Evolutionary conservation across 2,113 vertebrate species (phyloP).

Genomic region (Pungitius pungitius): DNA sequence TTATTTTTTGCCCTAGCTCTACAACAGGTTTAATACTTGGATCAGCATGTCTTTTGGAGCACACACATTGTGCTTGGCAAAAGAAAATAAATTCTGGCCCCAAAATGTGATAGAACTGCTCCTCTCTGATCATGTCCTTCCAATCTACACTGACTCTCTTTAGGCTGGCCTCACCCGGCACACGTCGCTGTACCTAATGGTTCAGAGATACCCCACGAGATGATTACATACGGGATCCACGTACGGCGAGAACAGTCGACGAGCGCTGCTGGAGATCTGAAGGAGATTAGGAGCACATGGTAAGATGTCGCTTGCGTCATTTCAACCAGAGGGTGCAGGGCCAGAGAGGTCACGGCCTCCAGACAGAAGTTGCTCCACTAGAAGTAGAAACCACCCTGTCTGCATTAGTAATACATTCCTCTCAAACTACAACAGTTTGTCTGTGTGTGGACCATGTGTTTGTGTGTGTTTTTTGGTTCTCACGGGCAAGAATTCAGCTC

Average conservation of each 20-base stretch:
- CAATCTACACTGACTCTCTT: neutral
- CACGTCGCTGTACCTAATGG: too few relatives aligned
- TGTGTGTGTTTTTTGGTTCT: neutral
- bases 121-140: neutral
- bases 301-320: neutral
- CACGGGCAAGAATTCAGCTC: neutral
- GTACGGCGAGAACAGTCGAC: too few relatives aligned
- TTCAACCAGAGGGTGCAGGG: neutral
- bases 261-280: neutral
- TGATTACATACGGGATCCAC: too few relatives aligned
- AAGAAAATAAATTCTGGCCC: too few relatives aligned
- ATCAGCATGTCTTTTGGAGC: too few relatives aligned
- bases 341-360: neutral
- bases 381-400: neutral
- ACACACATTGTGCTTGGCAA: neutral
- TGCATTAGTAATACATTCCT: neutral
- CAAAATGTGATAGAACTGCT: neutral
- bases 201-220: too few relatives aligned
- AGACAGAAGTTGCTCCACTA: neutral
- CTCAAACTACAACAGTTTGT: neutral
- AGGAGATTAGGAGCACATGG: neutral
- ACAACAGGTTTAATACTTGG: too few relatives aligned
- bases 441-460: neutral
- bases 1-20: neutral
- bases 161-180: neutral